Percentiles rank a stretch among this genome's conserved stretches.
Conservation (phyloP, 2,888 invertebrate species). For the Agrochola macilenta region DNA sequence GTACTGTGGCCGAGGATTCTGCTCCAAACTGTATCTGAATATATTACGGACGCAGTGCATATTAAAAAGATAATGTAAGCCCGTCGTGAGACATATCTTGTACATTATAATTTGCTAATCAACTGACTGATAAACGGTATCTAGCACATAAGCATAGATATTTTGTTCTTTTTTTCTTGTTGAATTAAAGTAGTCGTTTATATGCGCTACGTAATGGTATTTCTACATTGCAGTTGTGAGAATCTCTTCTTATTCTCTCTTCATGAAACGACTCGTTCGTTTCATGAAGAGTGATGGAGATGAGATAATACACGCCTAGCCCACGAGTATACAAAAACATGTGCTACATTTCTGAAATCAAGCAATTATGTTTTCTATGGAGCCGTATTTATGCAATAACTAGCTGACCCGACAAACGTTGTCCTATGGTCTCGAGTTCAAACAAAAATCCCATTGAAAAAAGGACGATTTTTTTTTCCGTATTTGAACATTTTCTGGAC, state of each 20-base stretch:
- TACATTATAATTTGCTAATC: slow-evolving; percentile 64
- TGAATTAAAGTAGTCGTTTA: slow-evolving; percentile 26
- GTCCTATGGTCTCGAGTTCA: neutral
- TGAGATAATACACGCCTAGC: slow-evolving; percentile 6
- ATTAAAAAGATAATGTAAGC: slow-evolving; percentile 71
- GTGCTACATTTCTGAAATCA: neutral
- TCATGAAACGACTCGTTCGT: slow-evolving; percentile 25
- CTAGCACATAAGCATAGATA: slow-evolving; percentile 39
- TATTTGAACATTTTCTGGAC: no score
- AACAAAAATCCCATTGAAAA: no score
- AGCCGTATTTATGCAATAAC: neutral
- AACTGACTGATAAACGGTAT: slow-evolving; percentile 61
- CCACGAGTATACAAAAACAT: neutral
- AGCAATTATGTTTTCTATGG: neutral
- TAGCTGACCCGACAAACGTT: neutral
- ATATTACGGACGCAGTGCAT: slow-evolving; percentile 69
- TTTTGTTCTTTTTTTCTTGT: slow-evolving; percentile 42
- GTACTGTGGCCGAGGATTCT: slow-evolving; percentile 73
- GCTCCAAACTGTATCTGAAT: slow-evolving; percentile 76
- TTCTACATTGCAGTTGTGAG: slow-evolving; percentile 40
- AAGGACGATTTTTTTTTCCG: no score
- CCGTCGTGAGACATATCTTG: slow-evolving; percentile 64
- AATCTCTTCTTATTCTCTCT: neutral
- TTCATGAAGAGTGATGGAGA: slow-evolving; percentile 19
- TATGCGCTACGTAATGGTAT: slow-evolving; percentile 39